Evolutionary conservation across 2,888 invertebrate species (phyloP).

Genomic region (Callosobruchus maculatus): DNA sequence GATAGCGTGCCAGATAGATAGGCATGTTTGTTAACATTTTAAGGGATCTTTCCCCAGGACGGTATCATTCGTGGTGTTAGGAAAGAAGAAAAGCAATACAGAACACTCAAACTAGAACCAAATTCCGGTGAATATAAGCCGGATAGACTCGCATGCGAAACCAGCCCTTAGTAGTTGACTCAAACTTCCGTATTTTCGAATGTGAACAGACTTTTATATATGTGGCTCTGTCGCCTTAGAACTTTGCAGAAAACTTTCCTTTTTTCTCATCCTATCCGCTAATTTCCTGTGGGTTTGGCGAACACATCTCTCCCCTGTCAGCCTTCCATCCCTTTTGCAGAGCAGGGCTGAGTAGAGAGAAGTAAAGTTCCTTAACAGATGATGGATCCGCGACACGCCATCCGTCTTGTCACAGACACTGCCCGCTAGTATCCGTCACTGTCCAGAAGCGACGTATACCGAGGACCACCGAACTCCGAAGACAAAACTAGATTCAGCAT

Average conservation of each 20-base stretch:
- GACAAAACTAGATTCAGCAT: not conserved
- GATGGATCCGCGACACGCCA: not conserved
- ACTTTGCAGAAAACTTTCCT: not conserved
- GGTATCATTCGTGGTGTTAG: too few species aligned
- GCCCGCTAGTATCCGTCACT: not conserved
- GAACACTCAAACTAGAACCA: too few species aligned
- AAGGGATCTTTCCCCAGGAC: too few species aligned
- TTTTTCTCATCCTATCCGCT: not conserved
- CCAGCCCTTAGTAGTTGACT: too few species aligned
- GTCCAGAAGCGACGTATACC: not conserved
- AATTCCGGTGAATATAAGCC: too few species aligned
- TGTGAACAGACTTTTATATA: not conserved
- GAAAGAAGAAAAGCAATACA: too few species aligned
- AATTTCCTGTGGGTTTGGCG: not conserved
- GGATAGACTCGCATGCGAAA: too few species aligned
- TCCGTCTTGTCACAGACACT: not conserved
- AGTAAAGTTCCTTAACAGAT: not conserved
- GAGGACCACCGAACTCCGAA: not conserved
- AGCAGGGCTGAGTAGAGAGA: not conserved
- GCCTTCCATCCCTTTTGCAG: not conserved
- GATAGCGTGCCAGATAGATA: too few species aligned
- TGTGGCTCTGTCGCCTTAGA: not conserved
- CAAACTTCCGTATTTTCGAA: too few species aligned
- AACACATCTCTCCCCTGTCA: not conserved
- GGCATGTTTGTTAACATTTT: too few species aligned